phyloP scores from a whole-genome alignment of 2,797 vertebrate species.

The Brotula barbata region DNA sequence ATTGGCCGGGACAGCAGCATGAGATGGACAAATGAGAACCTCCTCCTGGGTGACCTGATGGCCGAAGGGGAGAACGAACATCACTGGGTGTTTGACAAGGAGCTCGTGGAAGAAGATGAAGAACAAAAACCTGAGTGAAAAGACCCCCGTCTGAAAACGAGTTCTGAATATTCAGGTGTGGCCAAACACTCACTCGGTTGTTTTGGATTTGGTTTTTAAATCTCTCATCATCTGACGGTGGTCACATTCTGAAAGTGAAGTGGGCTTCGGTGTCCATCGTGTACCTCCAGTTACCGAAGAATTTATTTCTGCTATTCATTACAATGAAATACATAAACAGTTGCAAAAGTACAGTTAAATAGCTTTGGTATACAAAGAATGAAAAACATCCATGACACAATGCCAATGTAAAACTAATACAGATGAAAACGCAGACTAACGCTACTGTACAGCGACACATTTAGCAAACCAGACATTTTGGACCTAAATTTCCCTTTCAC shows the following conservation, averaged over 20 bases:
- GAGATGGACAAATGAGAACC: constrained; percentile 72
- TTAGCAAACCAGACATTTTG: constrained; percentile 43
- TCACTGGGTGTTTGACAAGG: constrained; percentile 26
- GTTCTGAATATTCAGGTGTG: too few species aligned
- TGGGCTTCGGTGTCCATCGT: not conserved
- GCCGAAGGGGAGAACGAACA: constrained; percentile 41
- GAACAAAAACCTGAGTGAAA: not conserved
- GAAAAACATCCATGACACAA: constrained; percentile 52
- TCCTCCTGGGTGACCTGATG: constrained; percentile 71
- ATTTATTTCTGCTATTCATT: constrained; percentile 67
- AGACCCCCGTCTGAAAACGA: too few species aligned
- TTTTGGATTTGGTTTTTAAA: too few species aligned
- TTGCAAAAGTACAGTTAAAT: constrained; percentile 72
- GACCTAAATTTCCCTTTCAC: constrained; percentile 57
- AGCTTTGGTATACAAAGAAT: constrained; percentile 64
- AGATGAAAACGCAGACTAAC: constrained; percentile 47
- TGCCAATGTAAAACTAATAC: constrained; percentile 43
- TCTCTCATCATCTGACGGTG: too few species aligned
- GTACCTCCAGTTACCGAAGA: constrained; percentile 39
- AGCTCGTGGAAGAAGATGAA: constrained; percentile 15
- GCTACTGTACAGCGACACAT: constrained; percentile 55
- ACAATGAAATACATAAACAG: constrained; percentile 65
- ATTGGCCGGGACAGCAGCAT: constrained; percentile 68
- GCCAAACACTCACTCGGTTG: too few species aligned
- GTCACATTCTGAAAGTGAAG: not conserved